Conservation (phyloP, 2,113 vertebrate genomes). For the Sminthopsis crassicaudata region DNA sequence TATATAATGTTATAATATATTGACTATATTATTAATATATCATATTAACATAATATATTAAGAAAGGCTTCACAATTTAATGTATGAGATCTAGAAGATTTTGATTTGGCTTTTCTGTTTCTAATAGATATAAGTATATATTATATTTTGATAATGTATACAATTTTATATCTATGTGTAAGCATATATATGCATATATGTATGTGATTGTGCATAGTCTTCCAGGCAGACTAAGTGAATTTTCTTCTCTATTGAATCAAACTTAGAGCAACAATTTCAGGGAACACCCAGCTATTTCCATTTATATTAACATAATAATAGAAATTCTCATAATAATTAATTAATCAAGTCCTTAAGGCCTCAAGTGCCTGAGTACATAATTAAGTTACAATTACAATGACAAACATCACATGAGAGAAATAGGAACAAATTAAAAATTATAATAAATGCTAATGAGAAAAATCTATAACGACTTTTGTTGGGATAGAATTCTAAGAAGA, state of each 20-base stretch:
- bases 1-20: neutral
- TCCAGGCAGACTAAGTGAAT: conserved; percentile 18
- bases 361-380: conserved; percentile 49
- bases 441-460: conserved; percentile 51
- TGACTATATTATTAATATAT: no score
- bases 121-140: neutral
- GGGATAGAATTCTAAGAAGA: conserved; percentile 23
- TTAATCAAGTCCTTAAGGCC: conserved; percentile 55
- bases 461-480: conserved; percentile 29
- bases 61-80: neutral
- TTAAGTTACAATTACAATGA: conserved; percentile 66
- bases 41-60: no score
- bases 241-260: conserved; percentile 49
- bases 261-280: conserved; percentile 29
- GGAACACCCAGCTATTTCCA: conserved; percentile 7
- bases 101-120: neutral
- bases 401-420: conserved; percentile 61
- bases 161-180: no score
- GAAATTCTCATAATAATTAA: conserved; percentile 56
- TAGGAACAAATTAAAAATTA: conserved; percentile 52
- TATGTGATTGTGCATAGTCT: neutral
- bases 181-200: neutral
- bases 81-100: neutral
- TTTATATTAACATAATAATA: conserved; percentile 14
- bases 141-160: neutral